Evolutionary conservation across 2,888 invertebrate species (phyloP).

Genomic region (Ophion slaviceki): DNA sequence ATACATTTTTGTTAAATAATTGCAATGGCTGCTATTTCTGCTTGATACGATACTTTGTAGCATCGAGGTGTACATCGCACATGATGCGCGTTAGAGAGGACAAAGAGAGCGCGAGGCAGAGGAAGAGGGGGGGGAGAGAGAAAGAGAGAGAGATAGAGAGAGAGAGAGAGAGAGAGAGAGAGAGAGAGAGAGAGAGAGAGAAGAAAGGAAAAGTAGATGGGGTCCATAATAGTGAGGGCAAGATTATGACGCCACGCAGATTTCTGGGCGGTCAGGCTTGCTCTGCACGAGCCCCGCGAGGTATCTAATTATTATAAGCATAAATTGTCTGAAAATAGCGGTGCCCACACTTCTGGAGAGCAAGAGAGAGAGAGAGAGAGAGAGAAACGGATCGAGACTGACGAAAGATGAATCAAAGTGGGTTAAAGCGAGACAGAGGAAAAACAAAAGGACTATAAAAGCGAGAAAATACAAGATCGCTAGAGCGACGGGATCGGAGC

Average conservation of each 20-base stretch:
- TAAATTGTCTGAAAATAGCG: constrained; percentile 64
- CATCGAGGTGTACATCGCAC: background rate
- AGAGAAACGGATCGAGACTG: constrained; percentile 20
- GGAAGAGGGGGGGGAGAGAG: background rate
- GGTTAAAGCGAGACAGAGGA: constrained; percentile 32
- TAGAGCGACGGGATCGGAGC: constrained; percentile 32
- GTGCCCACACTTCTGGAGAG: constrained; percentile 25
- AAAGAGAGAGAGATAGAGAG: background rate
- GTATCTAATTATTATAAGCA: constrained; percentile 66
- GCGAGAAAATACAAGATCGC: constrained; percentile 33
- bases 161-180: background rate
- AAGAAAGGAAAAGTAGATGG: constrained; percentile 6
- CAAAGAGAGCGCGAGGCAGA: background rate
- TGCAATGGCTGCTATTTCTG: background rate
- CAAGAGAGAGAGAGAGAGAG: constrained; percentile 10
- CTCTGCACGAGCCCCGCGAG: constrained; percentile 58
- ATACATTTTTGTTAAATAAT: background rate
- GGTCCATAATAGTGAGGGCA: constrained; percentile 31
- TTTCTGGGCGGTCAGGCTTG: constrained; percentile 52
- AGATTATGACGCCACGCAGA: constrained; percentile 54
- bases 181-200: constrained; percentile 2
- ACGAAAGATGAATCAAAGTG: constrained; percentile 44
- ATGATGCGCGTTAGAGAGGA: constrained; percentile 13
- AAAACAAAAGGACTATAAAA: constrained; percentile 16
- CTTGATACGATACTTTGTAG: background rate